phyloP scores from a whole-genome alignment of 2,797 vertebrate genomes.

The Catharus ustulatus region DNA sequence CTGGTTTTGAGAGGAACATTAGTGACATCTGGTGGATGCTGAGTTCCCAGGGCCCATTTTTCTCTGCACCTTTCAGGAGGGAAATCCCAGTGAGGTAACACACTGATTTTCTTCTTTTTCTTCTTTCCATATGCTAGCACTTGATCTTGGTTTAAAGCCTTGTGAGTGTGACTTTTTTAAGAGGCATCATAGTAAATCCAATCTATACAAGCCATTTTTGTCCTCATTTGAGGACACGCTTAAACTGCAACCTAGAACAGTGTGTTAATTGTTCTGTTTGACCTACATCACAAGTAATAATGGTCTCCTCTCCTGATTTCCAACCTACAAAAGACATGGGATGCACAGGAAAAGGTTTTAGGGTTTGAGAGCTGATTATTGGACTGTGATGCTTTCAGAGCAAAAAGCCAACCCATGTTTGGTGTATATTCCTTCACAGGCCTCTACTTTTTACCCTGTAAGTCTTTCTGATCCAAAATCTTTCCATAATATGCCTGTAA shows the following conservation, averaged over 20 bases:
- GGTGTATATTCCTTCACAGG: not conserved
- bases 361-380: not conserved
- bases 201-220: not conserved
- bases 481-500: not conserved
- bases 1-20: conserved; percentile 24
- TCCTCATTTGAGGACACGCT: not conserved
- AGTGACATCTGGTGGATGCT: conserved; percentile 64
- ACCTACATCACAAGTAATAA: not conserved
- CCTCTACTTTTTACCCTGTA: not conserved
- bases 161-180: not conserved
- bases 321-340: not conserved
- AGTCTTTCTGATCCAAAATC: not conserved
- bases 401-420: not conserved
- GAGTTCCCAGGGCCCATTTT: not conserved
- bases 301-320: not conserved
- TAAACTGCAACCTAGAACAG: not conserved
- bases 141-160: not conserved
- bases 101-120: not conserved
- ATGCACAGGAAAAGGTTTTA: not conserved
- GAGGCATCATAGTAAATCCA: not conserved
- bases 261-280: not conserved
- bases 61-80: not conserved
- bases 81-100: not conserved
- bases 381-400: not conserved
- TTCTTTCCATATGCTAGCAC: not conserved